phyloP scores from a whole-genome alignment of 1,140 invertebrate species.

The Caenorhabditis latens region DNA sequence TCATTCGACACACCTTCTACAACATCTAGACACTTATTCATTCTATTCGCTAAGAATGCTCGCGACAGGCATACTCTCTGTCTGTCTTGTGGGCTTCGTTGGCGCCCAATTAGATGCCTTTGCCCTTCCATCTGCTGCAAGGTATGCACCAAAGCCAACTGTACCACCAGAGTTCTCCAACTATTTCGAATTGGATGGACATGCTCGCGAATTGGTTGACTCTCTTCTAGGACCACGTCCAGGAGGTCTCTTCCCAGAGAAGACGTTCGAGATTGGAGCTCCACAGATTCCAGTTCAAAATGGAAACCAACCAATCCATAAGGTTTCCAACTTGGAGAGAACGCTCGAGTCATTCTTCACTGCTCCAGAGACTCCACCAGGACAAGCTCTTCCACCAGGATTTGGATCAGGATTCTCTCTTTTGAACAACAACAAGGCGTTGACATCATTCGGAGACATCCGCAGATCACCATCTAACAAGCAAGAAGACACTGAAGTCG shows the following conservation, averaged over 20 bases:
- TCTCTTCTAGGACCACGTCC: slow-evolving; percentile 74
- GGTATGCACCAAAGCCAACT: slow-evolving; percentile 75
- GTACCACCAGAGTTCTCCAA: slow-evolving; percentile 74
- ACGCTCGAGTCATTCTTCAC: slow-evolving; percentile 77
- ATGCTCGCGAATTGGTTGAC: slow-evolving; percentile 76
- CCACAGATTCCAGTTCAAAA: slow-evolving; percentile 16
- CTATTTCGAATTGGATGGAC: slow-evolving; percentile 77
- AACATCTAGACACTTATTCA: slow-evolving; percentile 51
- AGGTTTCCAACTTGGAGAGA: slow-evolving; percentile 66
- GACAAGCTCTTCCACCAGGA: slow-evolving; percentile 72
- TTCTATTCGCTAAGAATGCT: slow-evolving; percentile 43
- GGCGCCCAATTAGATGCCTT: slow-evolving; percentile 72
- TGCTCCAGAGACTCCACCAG: slow-evolving; percentile 69
- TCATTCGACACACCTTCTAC: slow-evolving; percentile 55
- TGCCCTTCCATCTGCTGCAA: slow-evolving; percentile 67
- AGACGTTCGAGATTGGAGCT: slow-evolving; percentile 75
- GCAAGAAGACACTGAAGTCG: slow-evolving; percentile 49
- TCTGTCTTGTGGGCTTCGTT: slow-evolving; percentile 56
- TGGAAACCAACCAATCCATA: slow-evolving; percentile 66
- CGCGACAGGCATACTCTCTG: slow-evolving; percentile 24
- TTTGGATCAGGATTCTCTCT: slow-evolving; percentile 76
- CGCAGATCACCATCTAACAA: slow-evolving; percentile 53
- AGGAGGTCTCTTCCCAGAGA: slow-evolving; percentile 77
- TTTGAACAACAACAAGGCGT: slow-evolving; percentile 68
- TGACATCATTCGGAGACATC: slow-evolving; percentile 51